phyloP scores from a whole-genome alignment of 2,113 vertebrate genomes.

The Fregetta grallaria region DNA sequence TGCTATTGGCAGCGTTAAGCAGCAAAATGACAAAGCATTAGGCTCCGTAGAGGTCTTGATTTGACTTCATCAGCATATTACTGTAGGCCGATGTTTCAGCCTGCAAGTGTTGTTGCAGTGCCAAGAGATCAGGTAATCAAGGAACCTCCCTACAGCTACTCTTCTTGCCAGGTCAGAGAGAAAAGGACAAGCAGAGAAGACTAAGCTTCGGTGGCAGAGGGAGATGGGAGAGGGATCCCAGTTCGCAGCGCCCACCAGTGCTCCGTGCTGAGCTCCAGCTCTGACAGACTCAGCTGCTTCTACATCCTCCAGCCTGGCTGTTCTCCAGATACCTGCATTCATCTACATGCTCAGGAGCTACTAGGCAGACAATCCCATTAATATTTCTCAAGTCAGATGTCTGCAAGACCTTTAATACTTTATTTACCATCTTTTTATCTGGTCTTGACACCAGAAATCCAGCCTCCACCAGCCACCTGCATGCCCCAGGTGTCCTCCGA shows the following conservation, averaged over 20 bases:
- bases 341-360: not conserved
- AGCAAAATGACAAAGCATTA: not conserved
- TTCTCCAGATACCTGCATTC: not conserved
- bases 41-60: not conserved
- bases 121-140: not conserved
- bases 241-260: not conserved
- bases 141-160: not conserved
- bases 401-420: not conserved
- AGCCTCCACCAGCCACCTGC: not conserved
- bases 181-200: not conserved
- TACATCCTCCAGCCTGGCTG: not conserved
- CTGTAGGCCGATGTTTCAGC: not conserved
- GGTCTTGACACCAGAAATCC: not conserved
- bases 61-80: not conserved
- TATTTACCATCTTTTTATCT: not conserved
- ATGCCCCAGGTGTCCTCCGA: not conserved
- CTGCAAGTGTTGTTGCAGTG: not conserved
- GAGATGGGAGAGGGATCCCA: not conserved
- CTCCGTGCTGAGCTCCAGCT: not conserved
- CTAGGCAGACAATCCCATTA: not conserved
- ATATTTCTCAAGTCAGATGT: not conserved
- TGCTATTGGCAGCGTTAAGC: not conserved
- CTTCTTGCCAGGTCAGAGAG: not conserved
- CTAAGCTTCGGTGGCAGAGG: not conserved
- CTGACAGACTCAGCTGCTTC: not conserved